Percentiles rank a stretch among this genome's conserved stretches.
Conservation (phyloP, 2,888 invertebrate species). For the Latrodectus hesperus region DNA sequence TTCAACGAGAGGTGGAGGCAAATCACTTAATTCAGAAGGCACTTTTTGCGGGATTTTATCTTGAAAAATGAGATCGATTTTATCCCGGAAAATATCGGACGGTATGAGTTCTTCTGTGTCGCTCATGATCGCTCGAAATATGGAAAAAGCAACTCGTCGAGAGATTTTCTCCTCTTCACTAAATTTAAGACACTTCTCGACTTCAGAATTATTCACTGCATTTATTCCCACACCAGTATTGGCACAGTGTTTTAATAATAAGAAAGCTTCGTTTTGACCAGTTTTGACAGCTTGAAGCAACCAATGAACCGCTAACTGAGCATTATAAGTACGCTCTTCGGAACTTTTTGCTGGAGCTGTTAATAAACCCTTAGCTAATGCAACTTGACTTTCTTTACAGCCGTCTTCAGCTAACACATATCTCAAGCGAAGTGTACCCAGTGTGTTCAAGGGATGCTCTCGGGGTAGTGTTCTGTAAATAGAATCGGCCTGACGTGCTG, state of each 20-base stretch:
- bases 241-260: conserved; percentile 79
- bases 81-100: conserved; percentile 44
- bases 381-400: conserved; percentile 91
- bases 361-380: conserved; percentile 87
- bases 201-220: conserved; percentile 32
- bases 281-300: conserved; percentile 93
- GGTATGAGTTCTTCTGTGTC: conserved; percentile 60
- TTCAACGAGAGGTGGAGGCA: background rate
- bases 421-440: conserved; percentile 71
- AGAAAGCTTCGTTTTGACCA: conserved; percentile 90
- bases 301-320: conserved; percentile 90
- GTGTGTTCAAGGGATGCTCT: conserved; percentile 20
- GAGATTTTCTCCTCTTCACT: conserved; percentile 54
- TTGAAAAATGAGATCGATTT: conserved; percentile 49
- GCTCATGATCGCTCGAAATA: conserved; percentile 57
- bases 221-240: conserved; percentile 51
- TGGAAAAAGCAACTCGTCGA: conserved; percentile 36
- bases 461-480: conserved; percentile 55
- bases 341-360: conserved; percentile 78
- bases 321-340: conserved; percentile 75
- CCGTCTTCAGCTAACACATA: conserved; percentile 85
- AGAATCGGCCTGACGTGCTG: conserved; percentile 50
- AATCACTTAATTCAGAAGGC: background rate
- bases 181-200: conserved; percentile 63
- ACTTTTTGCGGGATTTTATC: conserved; percentile 18